These are phyloP conservation scores for Eurytoma californica DNA, from an alignment of 2,888 invertebrate species.

Conservation along the genomic window DNA sequence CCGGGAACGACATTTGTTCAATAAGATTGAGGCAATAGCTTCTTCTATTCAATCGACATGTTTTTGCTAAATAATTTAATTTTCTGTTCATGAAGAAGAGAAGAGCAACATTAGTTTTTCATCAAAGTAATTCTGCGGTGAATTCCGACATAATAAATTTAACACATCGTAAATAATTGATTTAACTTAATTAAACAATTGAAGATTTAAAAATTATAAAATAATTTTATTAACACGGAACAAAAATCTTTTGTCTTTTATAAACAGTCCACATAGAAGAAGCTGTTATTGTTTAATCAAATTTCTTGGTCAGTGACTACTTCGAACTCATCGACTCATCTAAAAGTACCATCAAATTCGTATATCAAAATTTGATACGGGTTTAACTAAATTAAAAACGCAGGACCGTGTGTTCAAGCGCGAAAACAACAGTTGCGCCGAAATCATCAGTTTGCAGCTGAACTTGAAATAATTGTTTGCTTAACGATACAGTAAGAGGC, in stretches of 20 bases:
- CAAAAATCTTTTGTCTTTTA: neutral
- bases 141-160: too few species aligned
- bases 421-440: conserved; percentile 39
- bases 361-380: conserved; percentile 15
- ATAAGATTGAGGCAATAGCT: neutral
- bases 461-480: conserved; percentile 34
- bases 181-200: too few species aligned
- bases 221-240: neutral
- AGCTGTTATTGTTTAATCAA: too few species aligned
- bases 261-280: too few species aligned
- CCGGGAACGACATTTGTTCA: neutral
- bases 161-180: neutral
- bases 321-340: conserved; percentile 28
- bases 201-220: neutral
- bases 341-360: conserved; percentile 31
- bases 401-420: conserved; percentile 50
- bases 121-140: too few species aligned
- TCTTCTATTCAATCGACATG: neutral
- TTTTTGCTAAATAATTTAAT: too few species aligned
- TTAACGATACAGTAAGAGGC: conserved; percentile 52
- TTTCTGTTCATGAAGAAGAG: too few species aligned
- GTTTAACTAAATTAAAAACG: conserved; percentile 24
- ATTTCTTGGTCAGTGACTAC: conserved; percentile 20
- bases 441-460: conserved; percentile 30
- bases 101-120: too few species aligned